Evolutionary conservation across 2,888 invertebrate species (phyloP).

Genomic region (Cheilosia variabilis): DNA sequence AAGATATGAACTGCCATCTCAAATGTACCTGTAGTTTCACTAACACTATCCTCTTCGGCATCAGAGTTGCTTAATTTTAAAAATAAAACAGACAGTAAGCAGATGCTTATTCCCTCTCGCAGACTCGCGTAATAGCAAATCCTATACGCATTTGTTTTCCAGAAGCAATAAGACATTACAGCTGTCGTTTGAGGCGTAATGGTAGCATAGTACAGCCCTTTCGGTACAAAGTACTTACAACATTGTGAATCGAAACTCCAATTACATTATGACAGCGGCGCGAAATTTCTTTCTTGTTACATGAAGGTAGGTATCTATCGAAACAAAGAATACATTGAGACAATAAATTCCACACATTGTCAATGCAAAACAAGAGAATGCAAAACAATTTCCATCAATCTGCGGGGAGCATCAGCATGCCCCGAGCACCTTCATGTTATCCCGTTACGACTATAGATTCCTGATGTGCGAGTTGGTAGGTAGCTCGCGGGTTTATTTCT

Average conservation of each 20-base stretch:
- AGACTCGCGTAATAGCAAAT: too few relatives aligned
- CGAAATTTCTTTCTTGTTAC: neutral
- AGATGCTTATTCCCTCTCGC: too few relatives aligned
- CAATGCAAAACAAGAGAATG: conserved; percentile 41
- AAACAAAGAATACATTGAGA: neutral
- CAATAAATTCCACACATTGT: conserved; percentile 49
- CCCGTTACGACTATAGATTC: conserved; percentile 8
- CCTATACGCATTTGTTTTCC: too few relatives aligned
- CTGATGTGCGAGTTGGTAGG: conserved; percentile 10
- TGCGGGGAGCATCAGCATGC: neutral
- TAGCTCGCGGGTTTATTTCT: conserved; percentile 20
- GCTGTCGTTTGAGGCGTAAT: too few relatives aligned
- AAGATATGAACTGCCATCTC: too few relatives aligned
- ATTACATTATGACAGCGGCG: neutral
- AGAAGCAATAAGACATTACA: too few relatives aligned
- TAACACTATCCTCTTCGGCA: too few relatives aligned
- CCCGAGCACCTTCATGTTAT: conserved; percentile 10
- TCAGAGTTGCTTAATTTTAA: too few relatives aligned
- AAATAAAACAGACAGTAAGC: too few relatives aligned
- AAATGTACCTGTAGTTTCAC: too few relatives aligned
- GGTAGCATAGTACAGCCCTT: too few relatives aligned
- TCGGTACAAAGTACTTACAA: too few relatives aligned
- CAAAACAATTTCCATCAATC: conserved; percentile 59
- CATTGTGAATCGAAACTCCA: neutral
- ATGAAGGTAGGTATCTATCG: neutral